A percentile compares a stretch with the other conserved stretches of the same genome.
Conservation (phyloP, 2,888 invertebrate species). For the Tenthredo distinguenda region DNA sequence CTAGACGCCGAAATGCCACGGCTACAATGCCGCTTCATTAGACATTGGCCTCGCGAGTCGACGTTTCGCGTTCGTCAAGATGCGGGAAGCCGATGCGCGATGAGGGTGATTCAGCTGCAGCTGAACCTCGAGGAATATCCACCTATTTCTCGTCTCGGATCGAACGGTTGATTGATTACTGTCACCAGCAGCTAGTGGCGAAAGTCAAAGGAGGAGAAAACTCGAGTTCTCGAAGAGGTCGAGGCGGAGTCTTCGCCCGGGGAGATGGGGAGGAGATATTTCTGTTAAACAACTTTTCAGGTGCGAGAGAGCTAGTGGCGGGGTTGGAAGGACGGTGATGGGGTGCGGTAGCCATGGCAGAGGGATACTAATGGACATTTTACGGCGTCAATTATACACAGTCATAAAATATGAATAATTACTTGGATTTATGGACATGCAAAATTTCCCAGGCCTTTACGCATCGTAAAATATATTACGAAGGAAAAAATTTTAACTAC, state of each 20-base stretch:
- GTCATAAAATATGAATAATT: slow-evolving; percentile 74
- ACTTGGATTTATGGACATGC: slow-evolving; percentile 67
- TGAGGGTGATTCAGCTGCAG: neutral
- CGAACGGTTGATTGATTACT: slow-evolving; percentile 35
- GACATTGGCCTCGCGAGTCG: slow-evolving; percentile 24
- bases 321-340: slow-evolving; percentile 2
- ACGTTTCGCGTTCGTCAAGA: neutral
- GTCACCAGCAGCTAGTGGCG: neutral
- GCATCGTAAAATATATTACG: slow-evolving; percentile 62
- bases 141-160: neutral
- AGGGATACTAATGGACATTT: slow-evolving; percentile 72
- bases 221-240: neutral
- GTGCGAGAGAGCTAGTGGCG: neutral
- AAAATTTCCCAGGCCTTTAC: slow-evolving; percentile 63
- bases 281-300: neutral
- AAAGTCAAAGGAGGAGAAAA: neutral
- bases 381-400: slow-evolving; percentile 73
- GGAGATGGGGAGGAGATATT: neutral
- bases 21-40: slow-evolving; percentile 48
- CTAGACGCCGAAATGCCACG: slow-evolving; percentile 19
- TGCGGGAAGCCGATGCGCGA: no score
- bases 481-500: slow-evolving; percentile 57
- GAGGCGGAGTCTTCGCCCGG: neutral
- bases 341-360: neutral
- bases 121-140: neutral